Base-by-base conservation (phyloP, 2,113 vertebrate genomes). In the Thinocorus orbignyianus region DNA sequence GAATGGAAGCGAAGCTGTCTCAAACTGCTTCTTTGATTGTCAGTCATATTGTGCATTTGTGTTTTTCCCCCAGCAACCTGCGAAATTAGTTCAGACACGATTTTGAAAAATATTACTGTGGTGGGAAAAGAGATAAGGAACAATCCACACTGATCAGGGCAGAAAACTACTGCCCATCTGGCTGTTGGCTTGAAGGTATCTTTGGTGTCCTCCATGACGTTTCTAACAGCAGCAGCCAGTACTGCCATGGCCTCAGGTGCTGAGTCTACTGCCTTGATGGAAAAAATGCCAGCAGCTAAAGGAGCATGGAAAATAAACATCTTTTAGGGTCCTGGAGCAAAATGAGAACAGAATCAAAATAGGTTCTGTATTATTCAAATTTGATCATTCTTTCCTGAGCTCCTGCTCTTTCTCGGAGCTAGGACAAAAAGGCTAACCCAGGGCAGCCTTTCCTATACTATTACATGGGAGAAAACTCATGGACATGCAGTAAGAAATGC, bases 131-230 rank as follows among this genome's bases (percentile, higher is more conserved):
- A 46, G 33, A 37, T 31, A 30, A 4, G 1, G 22, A 65, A 7
- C 44, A n/a, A 74, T 49, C 20, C 35, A 24, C 1, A 6, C 17
- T 10, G 55, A 20, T 4, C 13, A 9, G 71, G 41, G 11, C 10
- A 60, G 33, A 84, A 74, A 88, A 23, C 39, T 39, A 30, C 23
- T 9, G 7, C 13, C 52, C 24, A 6, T 8, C 52, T 61, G 65
- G 31, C 17, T 87, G 48, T 48, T 55, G 41, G 10, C 0, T 0
- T 44, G 74, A 62, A n/a, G 31, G 44, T 5, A 17, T 31, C 22
- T 84, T 68, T 77, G 44, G 19, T 54, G 51, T 31, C 51, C 58
- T 64, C 42, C 23, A 3, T 30, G 23, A 24, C 11, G 11, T 23
- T 54, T 61, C 41, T 73, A 37, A 49, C 14, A 48, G 57, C 35